Percentiles rank a stretch among this genome's conserved stretches.
phyloP scores from a whole-genome alignment of 2,888 invertebrate species.

The Encarsia formosa region DNA sequence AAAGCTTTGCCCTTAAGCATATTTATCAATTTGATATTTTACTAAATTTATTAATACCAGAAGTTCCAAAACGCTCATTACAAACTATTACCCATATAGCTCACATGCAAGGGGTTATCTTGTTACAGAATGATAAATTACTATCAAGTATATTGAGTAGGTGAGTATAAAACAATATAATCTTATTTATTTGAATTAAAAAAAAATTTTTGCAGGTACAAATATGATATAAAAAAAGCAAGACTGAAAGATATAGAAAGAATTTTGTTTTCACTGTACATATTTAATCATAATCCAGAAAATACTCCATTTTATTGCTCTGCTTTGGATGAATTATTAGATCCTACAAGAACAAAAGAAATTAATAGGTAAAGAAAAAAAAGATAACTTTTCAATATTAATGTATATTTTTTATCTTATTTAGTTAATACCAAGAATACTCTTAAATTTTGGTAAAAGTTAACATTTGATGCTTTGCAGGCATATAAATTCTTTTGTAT shows the following conservation, averaged over 20 bases:
- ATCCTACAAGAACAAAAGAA: slow-evolving; percentile 56
- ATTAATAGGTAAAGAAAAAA: slow-evolving; percentile 44
- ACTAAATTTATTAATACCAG: background rate
- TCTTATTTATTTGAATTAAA: background rate
- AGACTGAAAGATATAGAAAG: slow-evolving; percentile 76
- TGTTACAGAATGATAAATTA: background rate
- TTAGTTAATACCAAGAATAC: no score
- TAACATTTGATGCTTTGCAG: slow-evolving; percentile 20
- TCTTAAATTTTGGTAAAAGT: background rate
- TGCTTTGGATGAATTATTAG: slow-evolving; percentile 54
- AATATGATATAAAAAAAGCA: slow-evolving; percentile 50
- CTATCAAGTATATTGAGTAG: slow-evolving; percentile 9
- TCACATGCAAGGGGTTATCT: slow-evolving; percentile 1
- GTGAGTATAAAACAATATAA: background rate
- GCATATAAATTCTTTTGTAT: slow-evolving; percentile 26
- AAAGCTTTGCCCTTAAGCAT: background rate
- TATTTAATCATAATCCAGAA: slow-evolving; percentile 57
- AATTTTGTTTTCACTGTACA: slow-evolving; percentile 59
- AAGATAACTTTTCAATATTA: background rate
- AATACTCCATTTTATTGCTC: slow-evolving; percentile 53
- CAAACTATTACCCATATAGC: slow-evolving; percentile 3
- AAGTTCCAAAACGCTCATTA: background rate
- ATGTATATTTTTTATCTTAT: background rate
- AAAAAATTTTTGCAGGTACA: slow-evolving; percentile 43
- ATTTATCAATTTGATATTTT: background rate